Evolutionary conservation across 1,140 invertebrate species (phyloP).

Genomic region (Dinothrombium tinctorium): DNA sequence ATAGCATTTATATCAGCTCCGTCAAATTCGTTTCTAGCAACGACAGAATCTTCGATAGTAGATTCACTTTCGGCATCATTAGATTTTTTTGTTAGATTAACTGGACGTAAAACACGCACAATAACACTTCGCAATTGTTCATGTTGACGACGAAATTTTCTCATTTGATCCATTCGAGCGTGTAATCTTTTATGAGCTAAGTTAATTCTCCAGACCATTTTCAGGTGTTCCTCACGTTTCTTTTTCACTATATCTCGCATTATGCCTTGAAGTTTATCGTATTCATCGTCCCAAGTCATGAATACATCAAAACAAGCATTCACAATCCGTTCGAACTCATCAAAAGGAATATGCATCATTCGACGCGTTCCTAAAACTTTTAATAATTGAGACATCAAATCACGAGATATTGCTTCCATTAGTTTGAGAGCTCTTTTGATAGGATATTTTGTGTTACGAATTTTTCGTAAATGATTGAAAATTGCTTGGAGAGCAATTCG

Average conservation of each 20-base stretch:
- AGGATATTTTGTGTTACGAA: constrained; percentile 91
- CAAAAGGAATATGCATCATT: constrained; percentile 92
- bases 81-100: constrained; percentile 6
- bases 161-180: constrained; percentile 83
- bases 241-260: constrained; percentile 85
- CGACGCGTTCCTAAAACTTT: constrained; percentile 79
- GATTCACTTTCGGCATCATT: constrained; percentile 20
- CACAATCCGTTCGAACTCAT: constrained; percentile 97
- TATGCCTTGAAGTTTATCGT: constrained; percentile 79
- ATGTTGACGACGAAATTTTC: constrained; percentile 83
- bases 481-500: constrained; percentile 60
- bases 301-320: constrained; percentile 87
- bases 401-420: constrained; percentile 90
- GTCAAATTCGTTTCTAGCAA: constrained; percentile 30
- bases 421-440: constrained; percentile 73
- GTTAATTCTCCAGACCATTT: constrained; percentile 88
- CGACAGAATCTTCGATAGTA: constrained; percentile 2
- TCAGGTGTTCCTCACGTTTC: constrained; percentile 85
- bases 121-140: constrained; percentile 94
- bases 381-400: constrained; percentile 71
- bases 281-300: constrained; percentile 93
- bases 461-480: constrained; percentile 82
- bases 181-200: constrained; percentile 88
- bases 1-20: constrained; percentile 80
- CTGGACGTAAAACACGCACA: constrained; percentile 60